Conservation (phyloP, 2,797 vertebrate species). For the Discoglossus pictus region DNA sequence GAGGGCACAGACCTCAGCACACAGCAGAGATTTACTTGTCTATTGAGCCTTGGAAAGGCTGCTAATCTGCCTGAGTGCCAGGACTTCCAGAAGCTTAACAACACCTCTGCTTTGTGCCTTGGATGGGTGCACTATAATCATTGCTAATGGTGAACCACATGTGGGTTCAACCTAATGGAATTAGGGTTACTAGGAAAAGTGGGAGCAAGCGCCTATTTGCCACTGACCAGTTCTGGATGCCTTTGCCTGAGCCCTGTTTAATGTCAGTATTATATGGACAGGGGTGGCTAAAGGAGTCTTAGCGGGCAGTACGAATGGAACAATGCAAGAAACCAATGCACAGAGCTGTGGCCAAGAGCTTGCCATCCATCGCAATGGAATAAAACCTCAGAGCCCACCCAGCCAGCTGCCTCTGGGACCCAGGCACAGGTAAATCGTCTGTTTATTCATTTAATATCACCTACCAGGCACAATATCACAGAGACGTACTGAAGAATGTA, state of each 20-base stretch:
- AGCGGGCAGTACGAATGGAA: conserved; percentile 12
- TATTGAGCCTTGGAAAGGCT: conserved; percentile 3
- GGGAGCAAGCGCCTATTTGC: not conserved
- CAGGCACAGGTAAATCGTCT: conserved; percentile 12
- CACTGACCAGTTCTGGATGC: not conserved
- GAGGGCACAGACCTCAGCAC: conserved; percentile 8
- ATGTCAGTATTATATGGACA: not conserved
- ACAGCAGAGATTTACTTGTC: conserved; percentile 18
- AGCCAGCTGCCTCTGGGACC: not conserved
- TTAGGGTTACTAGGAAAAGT: not conserved
- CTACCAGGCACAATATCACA: too few relatives aligned
- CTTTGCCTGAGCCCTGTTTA: too few relatives aligned
- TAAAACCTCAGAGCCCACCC: not conserved
- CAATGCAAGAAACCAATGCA: conserved; percentile 28
- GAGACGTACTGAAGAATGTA: too few relatives aligned
- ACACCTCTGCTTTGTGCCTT: not conserved
- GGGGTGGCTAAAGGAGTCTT: not conserved
- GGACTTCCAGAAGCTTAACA: conserved; percentile 5
- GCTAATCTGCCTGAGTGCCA: conserved; percentile 13
- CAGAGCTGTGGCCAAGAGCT: conserved; percentile 4
- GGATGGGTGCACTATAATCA: not conserved
- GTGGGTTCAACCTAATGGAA: not conserved
- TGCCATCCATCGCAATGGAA: not conserved
- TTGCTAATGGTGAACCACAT: not conserved
- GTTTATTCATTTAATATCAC: too few relatives aligned